Percentiles rank a stretch among this genome's conserved stretches.
phyloP scores from a whole-genome alignment of 2,113 vertebrate genomes.

The Oncorhynchus clarkii region DNA sequence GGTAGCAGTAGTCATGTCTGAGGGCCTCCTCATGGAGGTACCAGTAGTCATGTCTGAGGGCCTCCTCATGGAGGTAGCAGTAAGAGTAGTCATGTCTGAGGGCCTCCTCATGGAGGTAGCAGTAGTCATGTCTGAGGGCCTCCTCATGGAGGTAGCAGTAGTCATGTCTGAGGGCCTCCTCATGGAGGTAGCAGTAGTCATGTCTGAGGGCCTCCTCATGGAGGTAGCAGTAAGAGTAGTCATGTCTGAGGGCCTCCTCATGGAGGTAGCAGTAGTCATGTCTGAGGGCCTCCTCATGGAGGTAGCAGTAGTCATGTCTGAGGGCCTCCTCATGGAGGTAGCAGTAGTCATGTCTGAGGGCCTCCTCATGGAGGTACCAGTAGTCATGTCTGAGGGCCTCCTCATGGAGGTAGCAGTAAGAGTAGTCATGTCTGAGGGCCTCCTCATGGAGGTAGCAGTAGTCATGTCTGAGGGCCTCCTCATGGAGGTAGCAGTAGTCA shows the following conservation, averaged over 20 bases:
- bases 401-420: constrained; percentile 6
- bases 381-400: background rate
- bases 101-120: too few species aligned
- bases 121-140: too few species aligned
- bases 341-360: too few species aligned
- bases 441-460: constrained; percentile 21
- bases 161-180: constrained; percentile 2
- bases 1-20: constrained; percentile 25
- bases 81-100: too few species aligned
- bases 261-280: too few species aligned
- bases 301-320: too few species aligned
- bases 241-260: background rate
- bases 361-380: background rate
- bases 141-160: too few species aligned
- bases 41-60: too few species aligned
- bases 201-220: constrained; percentile 28
- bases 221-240: constrained; percentile 24
- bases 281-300: constrained; percentile 7
- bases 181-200: background rate
- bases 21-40: background rate
- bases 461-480: constrained; percentile 11
- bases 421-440: constrained; percentile 28
- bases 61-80: too few species aligned
- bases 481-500: background rate
- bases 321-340: too few species aligned